Conservation (phyloP, 2,888 invertebrate species). For the Pyrrhosoma nymphula region DNA sequence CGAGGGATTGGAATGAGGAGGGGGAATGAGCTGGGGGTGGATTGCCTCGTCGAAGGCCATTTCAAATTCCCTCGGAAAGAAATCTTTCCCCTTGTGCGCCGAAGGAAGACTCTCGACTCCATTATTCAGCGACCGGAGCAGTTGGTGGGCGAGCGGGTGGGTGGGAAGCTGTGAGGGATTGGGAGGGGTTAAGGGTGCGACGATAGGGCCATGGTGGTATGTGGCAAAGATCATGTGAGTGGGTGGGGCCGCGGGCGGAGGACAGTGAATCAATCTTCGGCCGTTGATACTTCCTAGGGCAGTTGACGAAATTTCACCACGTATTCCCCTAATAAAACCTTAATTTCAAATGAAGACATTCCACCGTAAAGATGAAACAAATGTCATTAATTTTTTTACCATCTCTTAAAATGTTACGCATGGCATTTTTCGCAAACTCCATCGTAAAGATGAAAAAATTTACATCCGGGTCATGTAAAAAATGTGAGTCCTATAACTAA, state of each 20-base stretch:
- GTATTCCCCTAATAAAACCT: background rate
- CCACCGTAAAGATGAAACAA: too few species aligned
- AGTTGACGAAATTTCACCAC: background rate
- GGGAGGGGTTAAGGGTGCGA: background rate
- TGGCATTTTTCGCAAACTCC: too few species aligned
- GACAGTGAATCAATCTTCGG: background rate
- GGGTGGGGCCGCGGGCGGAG: background rate
- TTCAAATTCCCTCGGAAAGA: constrained; percentile 66
- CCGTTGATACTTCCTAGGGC: background rate
- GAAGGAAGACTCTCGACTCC: constrained; percentile 9
- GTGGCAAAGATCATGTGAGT: background rate
- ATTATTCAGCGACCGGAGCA: constrained; percentile 52
- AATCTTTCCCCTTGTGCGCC: constrained; percentile 38
- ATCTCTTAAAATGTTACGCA: too few species aligned
- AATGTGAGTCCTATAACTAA: too few species aligned
- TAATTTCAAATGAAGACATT: too few species aligned
- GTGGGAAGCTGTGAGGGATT: background rate
- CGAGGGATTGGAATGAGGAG: background rate
- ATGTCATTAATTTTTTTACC: too few species aligned
- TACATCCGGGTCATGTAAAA: too few species aligned
- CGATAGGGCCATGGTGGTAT: background rate
- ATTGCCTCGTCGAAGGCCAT: constrained; percentile 64
- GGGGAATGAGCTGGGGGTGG: background rate
- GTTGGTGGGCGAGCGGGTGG: background rate
- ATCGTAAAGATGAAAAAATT: too few species aligned